These are phyloP conservation scores for Sarcophaga bullata DNA, from an alignment of 1,140 invertebrate genomes.

Conservation along the genomic window DNA sequence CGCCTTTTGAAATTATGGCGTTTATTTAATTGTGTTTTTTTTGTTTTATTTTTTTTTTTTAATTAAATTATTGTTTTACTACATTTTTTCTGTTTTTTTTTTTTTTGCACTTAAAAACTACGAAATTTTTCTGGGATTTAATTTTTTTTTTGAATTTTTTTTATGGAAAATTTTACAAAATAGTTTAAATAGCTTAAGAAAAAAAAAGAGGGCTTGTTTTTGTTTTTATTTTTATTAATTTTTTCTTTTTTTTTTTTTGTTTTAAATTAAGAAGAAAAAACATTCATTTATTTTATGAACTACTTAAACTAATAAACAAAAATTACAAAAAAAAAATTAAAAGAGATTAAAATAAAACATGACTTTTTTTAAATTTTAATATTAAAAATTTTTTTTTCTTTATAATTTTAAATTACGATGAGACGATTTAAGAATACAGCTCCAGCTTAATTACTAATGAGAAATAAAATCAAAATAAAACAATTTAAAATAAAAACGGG, in stretches of 20 bases:
- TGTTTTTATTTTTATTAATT: too few relatives aligned
- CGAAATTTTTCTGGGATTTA: slow-evolving; percentile 29
- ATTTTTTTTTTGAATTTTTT: slow-evolving; percentile 12
- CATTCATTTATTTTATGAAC: slow-evolving; percentile 37
- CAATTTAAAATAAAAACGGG: background rate
- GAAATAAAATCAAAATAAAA: background rate
- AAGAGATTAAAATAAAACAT: slow-evolving; percentile 26
- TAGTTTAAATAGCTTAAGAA: slow-evolving; percentile 39
- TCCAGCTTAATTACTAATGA: background rate
- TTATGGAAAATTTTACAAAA: slow-evolving; percentile 40
- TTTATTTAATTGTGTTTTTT: background rate
- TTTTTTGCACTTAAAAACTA: slow-evolving; percentile 29
- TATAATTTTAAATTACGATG: background rate
- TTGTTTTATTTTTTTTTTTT: slow-evolving; percentile 15
- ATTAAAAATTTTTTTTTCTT: too few relatives aligned
- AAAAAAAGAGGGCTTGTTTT: background rate
- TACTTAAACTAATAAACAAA: slow-evolving; percentile 23
- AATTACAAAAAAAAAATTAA: background rate
- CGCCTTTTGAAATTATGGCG: background rate
- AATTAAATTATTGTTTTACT: slow-evolving; percentile 16
- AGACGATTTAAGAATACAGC: background rate
- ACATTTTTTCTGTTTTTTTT: slow-evolving; percentile 13
- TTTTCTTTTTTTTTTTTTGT: too few relatives aligned
- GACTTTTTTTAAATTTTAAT: slow-evolving; percentile 5
- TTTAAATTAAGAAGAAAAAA: background rate